Percentiles rank a stretch among this genome's conserved stretches.
Conservation (phyloP, 1,140 invertebrate genomes). For the Bombyx mandarina region DNA sequence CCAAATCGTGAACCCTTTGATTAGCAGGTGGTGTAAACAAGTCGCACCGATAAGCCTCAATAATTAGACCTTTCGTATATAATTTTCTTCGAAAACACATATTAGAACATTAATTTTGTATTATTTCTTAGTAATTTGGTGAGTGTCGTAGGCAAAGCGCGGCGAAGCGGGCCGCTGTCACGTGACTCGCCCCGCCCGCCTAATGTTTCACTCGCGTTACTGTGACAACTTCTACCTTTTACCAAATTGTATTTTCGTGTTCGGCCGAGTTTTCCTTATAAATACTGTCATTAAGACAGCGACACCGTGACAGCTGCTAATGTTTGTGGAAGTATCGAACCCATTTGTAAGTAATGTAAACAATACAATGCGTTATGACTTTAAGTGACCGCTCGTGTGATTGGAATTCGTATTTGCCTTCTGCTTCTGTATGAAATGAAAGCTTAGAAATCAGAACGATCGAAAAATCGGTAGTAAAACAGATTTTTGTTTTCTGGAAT, state of each 20-base stretch:
- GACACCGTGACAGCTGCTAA: conserved; percentile 64
- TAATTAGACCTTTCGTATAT: background rate
- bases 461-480: too few species aligned
- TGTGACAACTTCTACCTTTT: conserved; percentile 61
- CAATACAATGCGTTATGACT: conserved; percentile 35
- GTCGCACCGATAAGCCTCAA: background rate
- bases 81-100: conserved; percentile 9
- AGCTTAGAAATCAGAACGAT: too few species aligned
- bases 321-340: conserved; percentile 53
- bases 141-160: conserved; percentile 26
- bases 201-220: conserved; percentile 65
- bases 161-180: conserved; percentile 21
- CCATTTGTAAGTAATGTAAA: conserved; percentile 55
- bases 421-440: background rate
- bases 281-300: conserved; percentile 68
- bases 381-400: conserved; percentile 15
- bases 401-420: conserved; percentile 15
- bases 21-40: too few species aligned
- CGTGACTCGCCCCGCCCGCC: conserved; percentile 38
- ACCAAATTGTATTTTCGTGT: conserved; percentile 70
- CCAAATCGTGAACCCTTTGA: background rate
- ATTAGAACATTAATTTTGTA: conserved; percentile 28
- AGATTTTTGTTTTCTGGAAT: too few species aligned
- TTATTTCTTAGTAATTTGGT: conserved; percentile 43
- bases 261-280: conserved; percentile 66